Evolutionary conservation across 2,797 vertebrate species (phyloP), one percentile per base, ranked within the genome.

Genomic region (Pseudochirops corinnae): DNA sequence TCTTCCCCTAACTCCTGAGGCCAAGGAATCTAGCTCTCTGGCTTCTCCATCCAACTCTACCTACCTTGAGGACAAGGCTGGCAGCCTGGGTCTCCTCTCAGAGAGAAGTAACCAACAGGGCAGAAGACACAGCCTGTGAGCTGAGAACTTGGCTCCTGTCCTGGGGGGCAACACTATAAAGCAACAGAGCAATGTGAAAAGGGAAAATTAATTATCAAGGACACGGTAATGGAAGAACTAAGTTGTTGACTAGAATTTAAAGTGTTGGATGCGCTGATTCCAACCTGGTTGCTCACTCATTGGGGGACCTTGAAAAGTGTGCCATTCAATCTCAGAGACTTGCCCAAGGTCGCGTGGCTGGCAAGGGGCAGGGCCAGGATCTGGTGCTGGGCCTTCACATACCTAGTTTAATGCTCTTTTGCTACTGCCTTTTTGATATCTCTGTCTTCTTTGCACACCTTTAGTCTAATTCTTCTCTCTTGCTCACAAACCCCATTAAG

Each of bases 21-120:
- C 24, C 52, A 55, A 52, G 31, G 16, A 6, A 50, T 52, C 29
- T 55, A 13, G 5, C 90, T 55, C 5, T 33, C 33, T 58, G 28
- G 46, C 50, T 0, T 0, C 13, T 0, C 0, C 0, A 0, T 55
- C 18, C 53, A 9, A 33, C 24, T 1, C 55, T 0, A 3, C 96
- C 57, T 98, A 99, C 99, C 99, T 99, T 98, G 97, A 31, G 99
- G 99, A 98, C 99, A 99, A 56, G 96, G 98, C 92, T 99, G 98
- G 98, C 99, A 99, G 18, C 97, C 98, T 31, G 94, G 90, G 53
- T 98, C 91, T 55, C 98, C 99, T 90, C 98, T 96, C 33, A 97
- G 97, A 82, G 99, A 98, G 98, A 98, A 99, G 96, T 98, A 98
- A 31, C 98, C 99, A 3, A 98, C 97, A 56, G 96, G 12, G 67